phyloP scores from a whole-genome alignment of 2,113 vertebrate genomes.

The Falcunculus frontatus region DNA sequence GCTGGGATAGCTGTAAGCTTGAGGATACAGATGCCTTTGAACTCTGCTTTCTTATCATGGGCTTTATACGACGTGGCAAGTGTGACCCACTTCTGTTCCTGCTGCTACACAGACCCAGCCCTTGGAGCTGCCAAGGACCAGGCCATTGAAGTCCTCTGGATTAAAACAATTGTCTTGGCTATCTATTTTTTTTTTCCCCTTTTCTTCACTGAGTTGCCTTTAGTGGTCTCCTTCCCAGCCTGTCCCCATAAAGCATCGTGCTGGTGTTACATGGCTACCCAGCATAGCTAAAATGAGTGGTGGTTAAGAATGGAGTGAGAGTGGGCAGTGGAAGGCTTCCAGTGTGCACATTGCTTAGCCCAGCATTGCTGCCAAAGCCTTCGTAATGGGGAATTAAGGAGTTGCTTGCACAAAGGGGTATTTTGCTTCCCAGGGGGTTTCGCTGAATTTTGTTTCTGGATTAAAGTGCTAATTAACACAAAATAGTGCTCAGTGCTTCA shows the following conservation, averaged over 20 bases:
- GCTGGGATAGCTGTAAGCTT: background rate
- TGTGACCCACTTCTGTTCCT: background rate
- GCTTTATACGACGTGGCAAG: background rate
- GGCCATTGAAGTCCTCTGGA: background rate
- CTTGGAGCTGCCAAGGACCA: background rate
- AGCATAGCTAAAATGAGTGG: background rate
- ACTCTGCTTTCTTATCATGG: background rate
- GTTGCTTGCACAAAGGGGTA: background rate
- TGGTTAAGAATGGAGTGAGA: background rate
- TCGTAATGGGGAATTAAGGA: background rate
- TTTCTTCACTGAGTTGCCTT: background rate
- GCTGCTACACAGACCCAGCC: background rate
- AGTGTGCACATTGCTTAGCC: background rate
- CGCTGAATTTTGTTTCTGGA: background rate
- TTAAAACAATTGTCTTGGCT: background rate
- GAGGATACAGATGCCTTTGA: background rate
- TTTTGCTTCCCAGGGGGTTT: background rate
- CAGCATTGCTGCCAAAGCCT: background rate
- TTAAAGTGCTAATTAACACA: slow-evolving; percentile 9
- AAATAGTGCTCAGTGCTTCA: background rate
- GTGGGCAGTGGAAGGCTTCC: background rate
- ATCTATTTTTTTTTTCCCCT: background rate
- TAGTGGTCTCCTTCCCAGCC: background rate
- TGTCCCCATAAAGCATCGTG: background rate
- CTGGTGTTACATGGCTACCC: background rate